Conservation (phyloP, 2,113 vertebrate species). For the Bubalus kerabau region DNA sequence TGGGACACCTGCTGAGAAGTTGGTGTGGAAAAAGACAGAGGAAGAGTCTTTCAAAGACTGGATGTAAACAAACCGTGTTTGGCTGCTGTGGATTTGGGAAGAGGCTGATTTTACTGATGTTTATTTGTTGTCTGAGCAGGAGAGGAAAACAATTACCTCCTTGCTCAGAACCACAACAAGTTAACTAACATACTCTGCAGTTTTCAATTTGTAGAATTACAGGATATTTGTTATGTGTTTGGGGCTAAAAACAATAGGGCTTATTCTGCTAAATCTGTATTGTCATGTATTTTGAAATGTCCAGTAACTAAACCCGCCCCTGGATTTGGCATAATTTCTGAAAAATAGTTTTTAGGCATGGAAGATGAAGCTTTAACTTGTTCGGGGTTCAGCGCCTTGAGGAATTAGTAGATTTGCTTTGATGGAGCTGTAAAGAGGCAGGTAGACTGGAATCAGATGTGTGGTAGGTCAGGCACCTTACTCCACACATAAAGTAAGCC, state of each 20-base stretch:
- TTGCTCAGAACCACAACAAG: not conserved
- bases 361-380: not conserved
- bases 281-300: constrained; percentile 47
- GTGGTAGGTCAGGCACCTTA: not conserved
- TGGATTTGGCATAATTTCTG: constrained; percentile 26
- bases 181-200: not conserved
- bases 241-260: constrained; percentile 23
- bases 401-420: not conserved
- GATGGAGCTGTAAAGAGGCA: not conserved
- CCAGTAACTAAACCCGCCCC: not conserved
- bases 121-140: constrained; percentile 8
- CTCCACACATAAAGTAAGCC: not conserved
- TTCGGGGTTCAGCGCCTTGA: not conserved
- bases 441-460: not conserved
- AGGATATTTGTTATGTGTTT: constrained; percentile 23
- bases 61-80: not conserved
- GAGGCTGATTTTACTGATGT: not conserved
- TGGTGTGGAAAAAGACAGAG: not conserved
- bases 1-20: constrained; percentile 62
- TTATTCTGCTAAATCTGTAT: constrained; percentile 23
- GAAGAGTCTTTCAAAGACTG: not conserved
- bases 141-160: constrained; percentile 13
- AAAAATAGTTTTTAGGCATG: not conserved
- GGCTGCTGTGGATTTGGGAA: not conserved
- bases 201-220: not conserved